phyloP scores from a whole-genome alignment of 2,113 vertebrate genomes.

The Ammospiza caudacuta region DNA sequence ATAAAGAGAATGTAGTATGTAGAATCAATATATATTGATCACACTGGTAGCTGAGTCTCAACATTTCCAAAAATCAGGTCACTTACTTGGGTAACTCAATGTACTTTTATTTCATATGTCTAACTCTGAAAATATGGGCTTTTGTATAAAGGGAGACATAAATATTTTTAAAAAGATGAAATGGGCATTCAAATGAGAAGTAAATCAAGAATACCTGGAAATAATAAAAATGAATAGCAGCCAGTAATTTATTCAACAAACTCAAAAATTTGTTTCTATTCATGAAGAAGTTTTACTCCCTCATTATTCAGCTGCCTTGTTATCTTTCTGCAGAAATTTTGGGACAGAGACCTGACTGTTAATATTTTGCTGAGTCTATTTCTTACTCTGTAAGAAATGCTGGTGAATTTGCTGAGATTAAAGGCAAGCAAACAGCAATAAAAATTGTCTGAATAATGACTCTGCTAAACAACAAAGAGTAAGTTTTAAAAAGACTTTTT shows the following conservation, averaged over 20 bases:
- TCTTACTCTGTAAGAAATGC: not conserved
- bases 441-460: not conserved
- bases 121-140: not conserved
- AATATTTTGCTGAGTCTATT: not conserved
- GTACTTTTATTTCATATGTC: not conserved
- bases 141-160: not conserved
- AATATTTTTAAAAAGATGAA: not conserved
- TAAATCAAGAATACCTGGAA: not conserved
- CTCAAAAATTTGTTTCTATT: not conserved
- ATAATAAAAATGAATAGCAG: not conserved
- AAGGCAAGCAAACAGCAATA: not conserved
- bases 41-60: not conserved
- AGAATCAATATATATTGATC: slow-evolving; percentile 48
- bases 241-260: not conserved
- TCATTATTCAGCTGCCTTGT: not conserved
- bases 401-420: not conserved
- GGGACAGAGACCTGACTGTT: not conserved
- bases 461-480: not conserved
- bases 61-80: slow-evolving; percentile 31
- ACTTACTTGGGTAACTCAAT: not conserved
- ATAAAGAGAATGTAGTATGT: slow-evolving; percentile 14
- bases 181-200: not conserved
- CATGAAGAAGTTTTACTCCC: not conserved
- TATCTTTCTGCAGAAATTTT: not conserved
- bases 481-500: not conserved